Base-by-base conservation (phyloP, 2,113 vertebrate genomes). In the Calyptomena viridis region DNA sequence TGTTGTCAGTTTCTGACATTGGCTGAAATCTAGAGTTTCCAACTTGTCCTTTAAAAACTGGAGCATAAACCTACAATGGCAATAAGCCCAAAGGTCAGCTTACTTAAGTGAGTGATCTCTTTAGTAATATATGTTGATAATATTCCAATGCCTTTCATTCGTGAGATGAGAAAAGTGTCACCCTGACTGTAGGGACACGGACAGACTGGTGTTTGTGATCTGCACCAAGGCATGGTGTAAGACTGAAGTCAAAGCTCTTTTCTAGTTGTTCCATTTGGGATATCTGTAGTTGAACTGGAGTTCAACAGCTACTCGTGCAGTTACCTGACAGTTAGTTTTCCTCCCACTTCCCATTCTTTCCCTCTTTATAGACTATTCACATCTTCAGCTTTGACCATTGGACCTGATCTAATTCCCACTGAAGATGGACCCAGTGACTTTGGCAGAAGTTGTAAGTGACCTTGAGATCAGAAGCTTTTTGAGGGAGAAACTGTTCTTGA, bases 21-120 rank as follows among this genome's bases (percentile, higher is more conserved):
- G 94, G 59, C 71, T 92, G 59, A 80, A 94, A 94, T 96, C 62
- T 83, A 52, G 35, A 64, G 59, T 94, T 96, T 96, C 66, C 74
- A 14, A 76, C 22, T 49, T 92, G 85, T 93, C 79, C 67, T 95
- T 96, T 95, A 71, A 81, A 86, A 96, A 67, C 35, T 59, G 53
- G 55, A 86, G 35, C 53, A 66, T 73, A 82, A 71, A 71, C 53
- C 31, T 56, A 28, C 74, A 64, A 30, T 23, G 91, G 73, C 82
- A 79, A 14, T 82, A 87, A 87, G 62, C 74, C 74, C 55, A 91
- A 95, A 96, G 67, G 71, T 95, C 71, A 78, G 13, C 33, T 77
- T 90, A 72, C 27, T 92, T 75, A 35, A 1, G 4, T 66, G 72
- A 91, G 18, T 60, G 56, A 90, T 84, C 60, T 84, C 73, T 90